phyloP scores from a whole-genome alignment of 2,888 invertebrate species.

The Perizoma affinitatum region DNA sequence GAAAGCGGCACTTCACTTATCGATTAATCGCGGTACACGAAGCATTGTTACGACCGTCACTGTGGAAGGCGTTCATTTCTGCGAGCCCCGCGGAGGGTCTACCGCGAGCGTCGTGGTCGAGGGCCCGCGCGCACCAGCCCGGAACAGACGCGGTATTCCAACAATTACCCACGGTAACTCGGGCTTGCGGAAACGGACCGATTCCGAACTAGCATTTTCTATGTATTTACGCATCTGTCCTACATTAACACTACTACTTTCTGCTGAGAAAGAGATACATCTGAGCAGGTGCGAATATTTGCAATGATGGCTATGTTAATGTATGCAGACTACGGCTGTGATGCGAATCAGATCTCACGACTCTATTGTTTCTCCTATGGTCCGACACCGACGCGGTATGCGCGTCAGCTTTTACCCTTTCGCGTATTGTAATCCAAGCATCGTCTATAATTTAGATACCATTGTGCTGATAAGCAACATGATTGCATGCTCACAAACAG shows the following conservation, averaged over 20 bases:
- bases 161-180: conserved; percentile 78
- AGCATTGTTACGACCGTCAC: conserved; percentile 67
- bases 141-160: conserved; percentile 77
- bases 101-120: conserved; percentile 71
- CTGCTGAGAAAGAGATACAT: conserved; percentile 30
- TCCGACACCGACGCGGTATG: conserved; percentile 61
- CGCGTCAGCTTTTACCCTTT: conserved; percentile 73
- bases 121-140: conserved; percentile 78
- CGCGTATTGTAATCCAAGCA: conserved; percentile 52
- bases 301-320: conserved; percentile 52
- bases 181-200: conserved; percentile 67
- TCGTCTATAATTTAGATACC: conserved; percentile 56
- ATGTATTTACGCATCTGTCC: conserved; percentile 52
- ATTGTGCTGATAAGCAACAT: conserved; percentile 59
- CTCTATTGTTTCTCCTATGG: conserved; percentile 73
- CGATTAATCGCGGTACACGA: conserved; percentile 73
- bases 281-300: conserved; percentile 45
- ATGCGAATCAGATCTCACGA: conserved; percentile 74
- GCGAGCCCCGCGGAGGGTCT: conserved; percentile 74
- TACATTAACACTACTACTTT: conserved; percentile 42
- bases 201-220: conserved; percentile 60
- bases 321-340: conserved; percentile 55
- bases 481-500: conserved; percentile 52
- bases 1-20: conserved; percentile 75
- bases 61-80: conserved; percentile 71